These are phyloP conservation scores for Odontesthes bonariensis DNA, from an alignment of 2,113 vertebrate genomes.

Conservation along the genomic window DNA sequence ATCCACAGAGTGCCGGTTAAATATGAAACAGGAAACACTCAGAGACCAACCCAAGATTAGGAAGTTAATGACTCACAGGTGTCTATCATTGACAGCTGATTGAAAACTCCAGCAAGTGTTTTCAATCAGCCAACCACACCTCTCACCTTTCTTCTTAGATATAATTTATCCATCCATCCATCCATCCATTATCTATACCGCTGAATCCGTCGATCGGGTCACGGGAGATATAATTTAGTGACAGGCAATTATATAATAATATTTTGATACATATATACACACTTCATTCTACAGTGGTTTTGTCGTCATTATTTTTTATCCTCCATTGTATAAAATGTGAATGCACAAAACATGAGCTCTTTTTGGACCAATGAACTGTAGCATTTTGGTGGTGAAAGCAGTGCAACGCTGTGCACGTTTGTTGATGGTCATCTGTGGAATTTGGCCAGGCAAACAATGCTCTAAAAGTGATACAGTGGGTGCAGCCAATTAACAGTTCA, in stretches of 20 bases:
- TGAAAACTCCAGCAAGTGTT: constrained; percentile 17
- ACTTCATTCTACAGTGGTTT: neutral
- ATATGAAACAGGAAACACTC: constrained; percentile 25
- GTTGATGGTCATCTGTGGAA: constrained; percentile 8
- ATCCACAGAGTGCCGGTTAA: constrained; percentile 9
- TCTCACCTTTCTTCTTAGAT: neutral
- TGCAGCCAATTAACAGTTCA: constrained; percentile 12
- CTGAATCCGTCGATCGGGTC: no score
- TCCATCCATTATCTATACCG: no score
- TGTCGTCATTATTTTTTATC: neutral
- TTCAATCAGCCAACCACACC: neutral
- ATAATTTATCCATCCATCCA: no score
- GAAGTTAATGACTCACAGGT: constrained; percentile 42
- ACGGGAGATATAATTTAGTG: no score
- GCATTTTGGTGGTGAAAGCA: neutral
- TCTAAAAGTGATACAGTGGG: neutral
- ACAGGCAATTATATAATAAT: neutral
- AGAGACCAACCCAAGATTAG: constrained; percentile 26
- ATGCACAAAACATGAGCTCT: neutral
- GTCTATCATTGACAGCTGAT: constrained; percentile 24
- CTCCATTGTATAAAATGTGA: neutral
- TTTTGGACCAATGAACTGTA: neutral
- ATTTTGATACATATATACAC: neutral
- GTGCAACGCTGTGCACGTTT: no score
- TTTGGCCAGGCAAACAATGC: neutral